These are phyloP conservation scores for Boleophthalmus pectinirostris DNA, from an alignment of 2,113 vertebrate genomes.

Conservation along the genomic window DNA sequence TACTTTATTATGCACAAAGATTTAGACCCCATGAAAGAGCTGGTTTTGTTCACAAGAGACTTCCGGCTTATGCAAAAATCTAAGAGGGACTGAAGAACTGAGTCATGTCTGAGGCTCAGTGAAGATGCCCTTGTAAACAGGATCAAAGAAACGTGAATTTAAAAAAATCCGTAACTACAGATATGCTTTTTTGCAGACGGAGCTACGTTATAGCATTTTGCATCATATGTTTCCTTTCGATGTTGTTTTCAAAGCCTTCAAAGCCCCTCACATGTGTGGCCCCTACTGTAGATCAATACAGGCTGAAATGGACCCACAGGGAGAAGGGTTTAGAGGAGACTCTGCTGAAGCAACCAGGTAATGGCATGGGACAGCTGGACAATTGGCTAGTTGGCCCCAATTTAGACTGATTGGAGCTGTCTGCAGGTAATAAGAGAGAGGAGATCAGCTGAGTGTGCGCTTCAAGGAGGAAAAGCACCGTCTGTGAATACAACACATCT, in stretches of 20 bases:
- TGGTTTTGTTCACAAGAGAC: too few species aligned
- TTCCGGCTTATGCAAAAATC: too few species aligned
- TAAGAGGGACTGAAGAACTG: too few species aligned
- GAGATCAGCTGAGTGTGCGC: not conserved
- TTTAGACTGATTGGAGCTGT: constrained; percentile 12
- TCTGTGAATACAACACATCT: not conserved
- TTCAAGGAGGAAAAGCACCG: not conserved
- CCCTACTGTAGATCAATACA: not conserved
- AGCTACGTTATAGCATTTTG: not conserved
- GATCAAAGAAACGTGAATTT: too few species aligned
- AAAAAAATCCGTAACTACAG: too few species aligned
- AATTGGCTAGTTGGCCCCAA: constrained; percentile 15
- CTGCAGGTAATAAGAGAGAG: constrained; percentile 1
- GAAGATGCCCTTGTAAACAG: too few species aligned
- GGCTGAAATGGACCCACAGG: not conserved
- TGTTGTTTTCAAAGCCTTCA: not conserved
- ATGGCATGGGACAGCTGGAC: constrained; percentile 1
- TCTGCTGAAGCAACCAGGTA: constrained; percentile 5
- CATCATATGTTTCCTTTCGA: not conserved
- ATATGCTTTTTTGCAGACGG: too few species aligned
- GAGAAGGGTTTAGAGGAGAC: not conserved
- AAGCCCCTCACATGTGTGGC: not conserved
- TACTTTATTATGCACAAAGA: too few species aligned
- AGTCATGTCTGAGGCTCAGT: too few species aligned
- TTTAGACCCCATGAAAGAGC: too few species aligned